Evolutionary conservation across 2,888 invertebrate species (phyloP).

Genomic region (Drosophila austrosaltans): DNA sequence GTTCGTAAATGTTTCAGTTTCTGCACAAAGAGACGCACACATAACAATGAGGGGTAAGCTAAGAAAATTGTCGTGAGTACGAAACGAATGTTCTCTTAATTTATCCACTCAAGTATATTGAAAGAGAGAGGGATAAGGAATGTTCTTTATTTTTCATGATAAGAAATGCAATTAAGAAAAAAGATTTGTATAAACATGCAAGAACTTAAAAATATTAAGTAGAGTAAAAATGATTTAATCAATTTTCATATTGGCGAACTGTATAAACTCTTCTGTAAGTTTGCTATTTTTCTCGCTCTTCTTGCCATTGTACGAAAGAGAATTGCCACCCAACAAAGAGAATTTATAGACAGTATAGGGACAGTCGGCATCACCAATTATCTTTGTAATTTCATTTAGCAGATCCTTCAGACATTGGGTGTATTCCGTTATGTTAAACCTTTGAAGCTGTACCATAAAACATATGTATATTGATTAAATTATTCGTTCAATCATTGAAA

Average conservation of each 20-base stretch:
- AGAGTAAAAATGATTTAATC: neutral
- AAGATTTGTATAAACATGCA: too few relatives aligned
- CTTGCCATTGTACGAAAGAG: neutral
- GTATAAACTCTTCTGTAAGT: slow-evolving; percentile 2
- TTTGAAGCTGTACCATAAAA: neutral
- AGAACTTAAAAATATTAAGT: too few relatives aligned
- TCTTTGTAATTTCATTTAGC: neutral
- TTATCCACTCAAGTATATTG: too few relatives aligned
- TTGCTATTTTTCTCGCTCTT: neutral
- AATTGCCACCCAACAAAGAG: neutral
- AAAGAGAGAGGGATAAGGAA: too few relatives aligned
- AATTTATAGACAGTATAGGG: slow-evolving; percentile 18
- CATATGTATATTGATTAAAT: neutral
- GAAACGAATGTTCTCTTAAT: too few relatives aligned
- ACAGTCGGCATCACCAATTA: slow-evolving; percentile 11
- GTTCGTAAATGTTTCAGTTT: too few relatives aligned
- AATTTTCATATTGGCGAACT: slow-evolving; percentile 17
- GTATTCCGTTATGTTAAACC: neutral
- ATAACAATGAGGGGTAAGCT: too few relatives aligned
- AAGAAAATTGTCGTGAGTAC: too few relatives aligned
- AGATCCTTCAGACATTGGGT: neutral
- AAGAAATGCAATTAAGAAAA: too few relatives aligned
- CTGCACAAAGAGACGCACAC: too few relatives aligned
- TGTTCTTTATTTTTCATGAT: too few relatives aligned
- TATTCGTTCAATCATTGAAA: neutral